Evolutionary conservation across 2,113 vertebrate genomes (phyloP).

Genomic region (Perca schrenkii): DNA sequence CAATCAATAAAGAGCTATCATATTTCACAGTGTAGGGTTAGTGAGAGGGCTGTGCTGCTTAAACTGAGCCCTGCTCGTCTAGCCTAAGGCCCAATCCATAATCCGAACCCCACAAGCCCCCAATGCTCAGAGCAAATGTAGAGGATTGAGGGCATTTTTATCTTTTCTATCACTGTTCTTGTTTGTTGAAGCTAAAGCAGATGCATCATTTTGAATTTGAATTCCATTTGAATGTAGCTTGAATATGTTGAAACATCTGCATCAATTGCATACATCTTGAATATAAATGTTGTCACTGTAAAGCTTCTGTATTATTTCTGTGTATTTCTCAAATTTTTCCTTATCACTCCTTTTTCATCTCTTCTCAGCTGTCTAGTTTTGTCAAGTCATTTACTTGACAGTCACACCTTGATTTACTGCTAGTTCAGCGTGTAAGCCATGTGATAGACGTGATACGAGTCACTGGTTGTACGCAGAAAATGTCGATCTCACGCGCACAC

Average conservation of each 20-base stretch:
- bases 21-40: conserved; percentile 55
- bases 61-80: conserved; percentile 45
- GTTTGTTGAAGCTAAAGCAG: neutral
- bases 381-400: conserved; percentile 9
- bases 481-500: neutral
- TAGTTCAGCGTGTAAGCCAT: conserved; percentile 40
- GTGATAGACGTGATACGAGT: conserved; percentile 6
- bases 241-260: neutral
- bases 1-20: conserved; percentile 67
- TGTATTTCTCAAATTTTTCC: neutral
- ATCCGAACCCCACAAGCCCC: conserved; percentile 25
- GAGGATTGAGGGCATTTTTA: neutral
- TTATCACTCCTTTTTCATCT: neutral
- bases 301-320: neutral
- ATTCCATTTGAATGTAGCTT: neutral
- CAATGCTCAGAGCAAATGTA: neutral
- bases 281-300: neutral
- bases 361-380: neutral
- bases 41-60: conserved; percentile 17
- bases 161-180: neutral
- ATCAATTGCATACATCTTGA: neutral
- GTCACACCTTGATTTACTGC: conserved; percentile 13
- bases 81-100: conserved; percentile 41
- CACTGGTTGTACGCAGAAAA: neutral
- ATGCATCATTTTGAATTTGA: conserved; percentile 9